These are phyloP conservation scores for Elanoides forficatus DNA, from an alignment of 2,113 vertebrate genomes.

Conservation along the genomic window DNA sequence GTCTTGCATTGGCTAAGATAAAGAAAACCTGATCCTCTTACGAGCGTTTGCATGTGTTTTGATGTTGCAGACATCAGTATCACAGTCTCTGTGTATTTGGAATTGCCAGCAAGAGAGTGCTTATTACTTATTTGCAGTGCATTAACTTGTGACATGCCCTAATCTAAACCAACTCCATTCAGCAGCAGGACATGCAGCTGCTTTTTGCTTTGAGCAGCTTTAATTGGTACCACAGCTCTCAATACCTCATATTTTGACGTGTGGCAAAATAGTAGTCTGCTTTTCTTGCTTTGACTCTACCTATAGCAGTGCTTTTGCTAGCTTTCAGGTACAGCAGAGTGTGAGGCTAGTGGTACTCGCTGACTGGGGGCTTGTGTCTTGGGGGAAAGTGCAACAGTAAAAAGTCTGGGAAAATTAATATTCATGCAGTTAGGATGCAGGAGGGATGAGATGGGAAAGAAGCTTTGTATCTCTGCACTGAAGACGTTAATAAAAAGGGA, in stretches of 20 bases:
- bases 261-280: neutral
- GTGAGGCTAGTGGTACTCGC: neutral
- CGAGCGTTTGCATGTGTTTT: neutral
- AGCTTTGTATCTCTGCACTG: neutral
- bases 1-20: neutral
- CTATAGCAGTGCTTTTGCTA: neutral
- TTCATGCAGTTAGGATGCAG: neutral
- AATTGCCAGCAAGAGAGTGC: neutral
- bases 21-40: neutral
- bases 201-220: neutral
- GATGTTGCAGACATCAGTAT: neutral
- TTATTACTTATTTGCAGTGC: neutral
- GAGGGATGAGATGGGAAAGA: neutral
- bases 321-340: neutral
- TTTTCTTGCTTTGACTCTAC: neutral
- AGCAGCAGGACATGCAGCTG: neutral
- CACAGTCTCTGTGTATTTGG: neutral
- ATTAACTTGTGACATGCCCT: neutral
- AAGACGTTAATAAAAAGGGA: neutral
- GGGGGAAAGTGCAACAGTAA: accelerated
- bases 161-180: neutral
- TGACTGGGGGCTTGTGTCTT: neutral
- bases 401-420: neutral
- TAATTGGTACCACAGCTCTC: neutral
- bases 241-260: neutral